Evolutionary conservation across 2,113 vertebrate species (phyloP).

Genomic region (Psophia crepitans): DNA sequence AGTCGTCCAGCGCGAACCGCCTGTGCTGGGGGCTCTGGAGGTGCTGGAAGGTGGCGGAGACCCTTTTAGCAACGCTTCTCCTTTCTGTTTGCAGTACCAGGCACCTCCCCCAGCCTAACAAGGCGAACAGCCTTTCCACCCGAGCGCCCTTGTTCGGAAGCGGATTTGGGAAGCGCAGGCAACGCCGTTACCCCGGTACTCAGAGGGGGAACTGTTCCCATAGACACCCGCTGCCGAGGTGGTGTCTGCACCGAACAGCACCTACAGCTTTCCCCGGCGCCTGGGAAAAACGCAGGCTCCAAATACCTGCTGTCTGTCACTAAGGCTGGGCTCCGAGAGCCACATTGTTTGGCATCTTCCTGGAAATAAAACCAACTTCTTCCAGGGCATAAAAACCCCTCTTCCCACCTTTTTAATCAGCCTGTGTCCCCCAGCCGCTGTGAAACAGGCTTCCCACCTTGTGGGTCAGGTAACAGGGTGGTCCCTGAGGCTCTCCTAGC

Average conservation of each 20-base stretch:
- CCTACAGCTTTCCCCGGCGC: not conserved
- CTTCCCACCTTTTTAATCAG: not conserved
- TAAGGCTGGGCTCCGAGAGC: not conserved
- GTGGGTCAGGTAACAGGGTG: not conserved
- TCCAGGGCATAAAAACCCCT: not conserved
- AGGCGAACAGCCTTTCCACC: not conserved
- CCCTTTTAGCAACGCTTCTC: not conserved
- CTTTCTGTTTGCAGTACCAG: not conserved
- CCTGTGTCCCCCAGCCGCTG: not conserved
- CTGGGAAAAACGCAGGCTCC: not conserved
- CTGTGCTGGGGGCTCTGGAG: slow-evolving; percentile 79
- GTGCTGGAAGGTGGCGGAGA: slow-evolving; percentile 71
- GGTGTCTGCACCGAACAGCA: not conserved
- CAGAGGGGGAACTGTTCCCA: not conserved
- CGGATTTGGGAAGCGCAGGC: not conserved
- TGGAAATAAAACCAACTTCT: not conserved
- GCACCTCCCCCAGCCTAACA: not conserved
- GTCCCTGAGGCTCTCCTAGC: not conserved
- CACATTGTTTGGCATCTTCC: not conserved
- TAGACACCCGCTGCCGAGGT: not conserved
- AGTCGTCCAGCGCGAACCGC: slow-evolving; percentile 71
- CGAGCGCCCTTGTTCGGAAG: not conserved
- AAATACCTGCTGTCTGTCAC: not conserved
- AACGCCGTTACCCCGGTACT: not conserved
- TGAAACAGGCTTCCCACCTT: not conserved